Evolutionary conservation across 2,888 invertebrate species (phyloP), one percentile per base, ranked within the genome.

Genomic region (Apamea crenata): DNA sequence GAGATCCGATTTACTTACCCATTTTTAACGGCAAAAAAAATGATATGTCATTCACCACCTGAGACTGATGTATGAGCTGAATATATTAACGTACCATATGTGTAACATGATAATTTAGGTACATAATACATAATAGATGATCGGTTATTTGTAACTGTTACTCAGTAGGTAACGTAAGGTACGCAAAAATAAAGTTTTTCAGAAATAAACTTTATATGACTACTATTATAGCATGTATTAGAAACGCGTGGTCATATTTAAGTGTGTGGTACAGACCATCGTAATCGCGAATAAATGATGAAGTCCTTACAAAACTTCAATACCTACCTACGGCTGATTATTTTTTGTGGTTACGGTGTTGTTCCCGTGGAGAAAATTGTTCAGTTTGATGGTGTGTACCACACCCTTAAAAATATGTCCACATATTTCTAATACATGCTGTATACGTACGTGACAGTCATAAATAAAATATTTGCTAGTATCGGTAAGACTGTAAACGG

Each of bases 1-100:
- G 75, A 83, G 44, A 74, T 61, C 36, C 25, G 67, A 83, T 82
- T 69, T 10, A 72, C n/a, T 29, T 63, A 72, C 25, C 40, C 56
- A 75, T 68, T 71, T 86, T 70, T 47, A 29, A 32, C 36, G 72
- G 53, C 16, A 32, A 59, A 66, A 68, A 68, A 73, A 67, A 83
- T 71, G n/a, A 71, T n/a, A 72, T 70, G 6, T 73, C 59, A 59
- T 85, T 66, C 12, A 32, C 53, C 47, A 77, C 25, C 32, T 70
- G 69, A 63, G 56, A 32, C 70, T 82, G 73, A 77, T 70, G 16
- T 66, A 82, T 66, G 21, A 25, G 50, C 8, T 70, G 29, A 74
- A 74, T 50, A 59, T 73, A 71, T 44, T 47, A 68, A 53, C 25
- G 56, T 56, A n/a, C 18, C 21, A 32, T 40, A 40, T 40, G 40